Conservation (phyloP, 2,797 vertebrate species). For the Lacerta bilineata region DNA sequence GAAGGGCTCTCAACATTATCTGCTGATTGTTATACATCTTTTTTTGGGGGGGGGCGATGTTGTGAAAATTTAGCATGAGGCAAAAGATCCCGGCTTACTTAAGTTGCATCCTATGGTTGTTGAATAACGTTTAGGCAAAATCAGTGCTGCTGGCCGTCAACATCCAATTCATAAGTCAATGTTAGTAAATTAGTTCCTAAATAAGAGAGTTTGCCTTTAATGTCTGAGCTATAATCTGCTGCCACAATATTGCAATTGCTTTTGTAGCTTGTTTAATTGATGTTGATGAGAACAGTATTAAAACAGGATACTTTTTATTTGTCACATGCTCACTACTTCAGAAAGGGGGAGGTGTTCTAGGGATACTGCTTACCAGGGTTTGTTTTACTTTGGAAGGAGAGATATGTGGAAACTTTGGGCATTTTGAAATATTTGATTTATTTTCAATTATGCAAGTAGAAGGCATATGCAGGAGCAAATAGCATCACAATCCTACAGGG, state of each 20-base stretch:
- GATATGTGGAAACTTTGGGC: no score
- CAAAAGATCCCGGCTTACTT: slow-evolving; percentile 50
- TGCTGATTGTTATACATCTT: not conserved
- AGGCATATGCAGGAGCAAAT: no score
- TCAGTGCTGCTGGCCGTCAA: slow-evolving; percentile 49
- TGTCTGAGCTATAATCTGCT: slow-evolving; percentile 38
- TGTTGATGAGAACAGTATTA: not conserved
- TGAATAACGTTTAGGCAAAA: slow-evolving; percentile 29
- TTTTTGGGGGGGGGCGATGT: not conserved
- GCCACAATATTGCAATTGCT: slow-evolving; percentile 30
- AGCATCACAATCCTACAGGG: no score
- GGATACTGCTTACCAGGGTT: no score
- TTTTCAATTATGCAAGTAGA: no score
- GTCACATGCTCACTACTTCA: no score
- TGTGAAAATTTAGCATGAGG: slow-evolving; percentile 40
- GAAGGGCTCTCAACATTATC: not conserved
- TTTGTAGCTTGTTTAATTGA: slow-evolving; percentile 38
- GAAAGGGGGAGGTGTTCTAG: no score
- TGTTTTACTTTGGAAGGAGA: no score
- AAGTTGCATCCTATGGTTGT: slow-evolving; percentile 47
- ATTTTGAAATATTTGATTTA: no score
- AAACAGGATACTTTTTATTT: no score
- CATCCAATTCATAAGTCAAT: slow-evolving; percentile 51
- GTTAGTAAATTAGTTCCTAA: slow-evolving; percentile 40
- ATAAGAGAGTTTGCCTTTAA: slow-evolving; percentile 45